phyloP scores from a whole-genome alignment of 2,888 invertebrate genomes.

The Sisyra terminalis region DNA sequence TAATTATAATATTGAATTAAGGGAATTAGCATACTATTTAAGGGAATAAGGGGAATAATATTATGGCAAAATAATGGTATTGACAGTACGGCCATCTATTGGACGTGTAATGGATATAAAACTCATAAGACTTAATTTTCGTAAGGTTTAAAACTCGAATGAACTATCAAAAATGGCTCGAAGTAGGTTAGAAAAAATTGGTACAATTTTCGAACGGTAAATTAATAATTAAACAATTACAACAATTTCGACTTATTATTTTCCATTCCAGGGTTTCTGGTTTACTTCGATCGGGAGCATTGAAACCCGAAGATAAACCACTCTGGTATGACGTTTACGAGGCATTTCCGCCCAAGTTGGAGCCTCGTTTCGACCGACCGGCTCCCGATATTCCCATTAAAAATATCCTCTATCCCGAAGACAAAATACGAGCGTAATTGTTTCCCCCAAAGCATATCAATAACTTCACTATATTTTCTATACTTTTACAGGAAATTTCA shows the following conservation, averaged over 20 bases:
- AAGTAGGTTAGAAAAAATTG: conserved; percentile 54
- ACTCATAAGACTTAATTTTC: no score
- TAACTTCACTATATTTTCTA: conserved; percentile 1
- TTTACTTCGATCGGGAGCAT: conserved; percentile 59
- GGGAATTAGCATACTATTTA: no score
- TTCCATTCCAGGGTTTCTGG: conserved; percentile 48
- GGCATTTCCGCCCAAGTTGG: conserved; percentile 74
- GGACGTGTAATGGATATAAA: no score
- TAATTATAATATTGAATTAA: no score
- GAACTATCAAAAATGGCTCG: conserved; percentile 35
- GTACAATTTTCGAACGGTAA: conserved; percentile 54
- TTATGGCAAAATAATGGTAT: no score
- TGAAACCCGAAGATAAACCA: conserved; percentile 70
- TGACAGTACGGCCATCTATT: no score
- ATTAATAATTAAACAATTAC: conserved; percentile 7
- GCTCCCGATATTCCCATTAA: conserved; percentile 41
- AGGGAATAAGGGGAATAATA: no score
- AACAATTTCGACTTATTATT: neutral
- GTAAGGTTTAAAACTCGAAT: neutral
- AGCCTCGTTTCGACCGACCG: conserved; percentile 60
- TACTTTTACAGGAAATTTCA: conserved; percentile 42
- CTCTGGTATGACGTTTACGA: conserved; percentile 87
- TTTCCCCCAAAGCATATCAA: conserved; percentile 3
- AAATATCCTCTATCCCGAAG: conserved; percentile 71
- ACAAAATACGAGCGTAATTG: conserved; percentile 66